A percentile compares a stretch with the other conserved stretches of the same genome.
Conservation (phyloP, 1,140 invertebrate species). For the Campoletis sonorensis region DNA sequence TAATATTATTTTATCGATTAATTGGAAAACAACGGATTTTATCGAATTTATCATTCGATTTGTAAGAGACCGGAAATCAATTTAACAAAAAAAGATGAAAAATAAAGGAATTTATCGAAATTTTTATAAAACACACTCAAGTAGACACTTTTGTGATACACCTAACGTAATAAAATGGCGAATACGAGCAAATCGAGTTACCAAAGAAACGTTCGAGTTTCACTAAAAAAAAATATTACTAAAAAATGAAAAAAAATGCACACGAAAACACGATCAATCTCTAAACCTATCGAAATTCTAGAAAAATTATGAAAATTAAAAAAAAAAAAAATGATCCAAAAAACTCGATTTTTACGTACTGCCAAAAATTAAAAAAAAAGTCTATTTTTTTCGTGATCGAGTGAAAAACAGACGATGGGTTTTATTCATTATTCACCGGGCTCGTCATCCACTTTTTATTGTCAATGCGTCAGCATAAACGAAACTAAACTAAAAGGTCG, state of each 20-base stretch:
- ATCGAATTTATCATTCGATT: slow-evolving; percentile 60
- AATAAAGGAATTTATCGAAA: slow-evolving; percentile 42
- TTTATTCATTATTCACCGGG: slow-evolving; percentile 27
- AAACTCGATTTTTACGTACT: slow-evolving; percentile 18
- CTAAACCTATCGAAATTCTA: slow-evolving; percentile 33
- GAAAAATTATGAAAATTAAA: not conserved
- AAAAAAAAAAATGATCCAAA: not conserved
- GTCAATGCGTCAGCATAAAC: slow-evolving; percentile 37
- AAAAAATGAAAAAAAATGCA: not conserved
- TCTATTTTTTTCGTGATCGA: not conserved
- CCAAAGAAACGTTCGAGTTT: not conserved
- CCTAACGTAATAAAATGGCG: slow-evolving; percentile 38
- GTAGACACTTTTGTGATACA: slow-evolving; percentile 43
- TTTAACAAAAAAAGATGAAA: slow-evolving; percentile 53
- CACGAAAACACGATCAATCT: slow-evolving; percentile 34
- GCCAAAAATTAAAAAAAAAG: no score
- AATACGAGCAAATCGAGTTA: slow-evolving; percentile 36
- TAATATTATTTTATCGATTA: slow-evolving; percentile 38
- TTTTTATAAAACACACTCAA: slow-evolving; percentile 44
- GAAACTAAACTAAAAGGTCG: slow-evolving; percentile 36
- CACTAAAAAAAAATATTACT: not conserved
- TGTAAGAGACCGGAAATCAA: slow-evolving; percentile 31
- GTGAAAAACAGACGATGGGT: not conserved
- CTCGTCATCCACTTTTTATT: slow-evolving; percentile 33
- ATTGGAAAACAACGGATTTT: slow-evolving; percentile 66